Conservation (phyloP, 2,113 vertebrate genomes). For the Mola mola region DNA sequence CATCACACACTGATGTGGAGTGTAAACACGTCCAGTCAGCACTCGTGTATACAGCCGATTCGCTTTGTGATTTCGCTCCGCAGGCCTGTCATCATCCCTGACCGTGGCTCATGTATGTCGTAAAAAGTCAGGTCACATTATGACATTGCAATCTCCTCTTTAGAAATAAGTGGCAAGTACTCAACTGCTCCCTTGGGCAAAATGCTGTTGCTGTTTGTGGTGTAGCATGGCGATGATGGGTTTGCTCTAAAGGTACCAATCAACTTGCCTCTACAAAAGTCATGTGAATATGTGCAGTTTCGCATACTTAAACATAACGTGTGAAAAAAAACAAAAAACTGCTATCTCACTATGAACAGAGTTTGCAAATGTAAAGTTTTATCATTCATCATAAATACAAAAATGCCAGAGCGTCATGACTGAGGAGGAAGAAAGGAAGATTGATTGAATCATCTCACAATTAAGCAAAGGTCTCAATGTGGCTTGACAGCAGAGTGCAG, state of each 20-base stretch:
- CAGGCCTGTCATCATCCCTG: constrained; percentile 24
- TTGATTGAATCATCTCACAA: background rate
- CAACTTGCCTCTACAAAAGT: no score
- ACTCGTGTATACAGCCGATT: constrained; percentile 16
- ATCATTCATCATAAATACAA: no score
- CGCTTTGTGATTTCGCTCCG: constrained; percentile 13
- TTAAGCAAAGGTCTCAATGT: background rate
- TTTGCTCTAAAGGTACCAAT: no score
- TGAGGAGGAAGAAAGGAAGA: no score
- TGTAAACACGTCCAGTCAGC: constrained; percentile 49
- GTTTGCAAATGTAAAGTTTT: no score
- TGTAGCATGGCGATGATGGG: no score
- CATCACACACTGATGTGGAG: background rate
- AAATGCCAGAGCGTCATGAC: no score
- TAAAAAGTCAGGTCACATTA: constrained; percentile 4
- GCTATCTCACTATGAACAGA: no score
- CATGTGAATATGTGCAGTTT: background rate
- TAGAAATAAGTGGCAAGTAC: no score
- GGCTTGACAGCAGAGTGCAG: constrained; percentile 18
- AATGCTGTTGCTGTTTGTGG: no score
- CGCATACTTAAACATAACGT: background rate
- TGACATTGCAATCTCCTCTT: background rate
- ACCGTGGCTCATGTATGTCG: constrained; percentile 25
- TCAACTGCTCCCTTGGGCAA: no score
- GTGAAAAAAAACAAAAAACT: constrained; percentile 8